Conservation (phyloP, 2,797 vertebrate species). For the Artibeus lituratus region DNA sequence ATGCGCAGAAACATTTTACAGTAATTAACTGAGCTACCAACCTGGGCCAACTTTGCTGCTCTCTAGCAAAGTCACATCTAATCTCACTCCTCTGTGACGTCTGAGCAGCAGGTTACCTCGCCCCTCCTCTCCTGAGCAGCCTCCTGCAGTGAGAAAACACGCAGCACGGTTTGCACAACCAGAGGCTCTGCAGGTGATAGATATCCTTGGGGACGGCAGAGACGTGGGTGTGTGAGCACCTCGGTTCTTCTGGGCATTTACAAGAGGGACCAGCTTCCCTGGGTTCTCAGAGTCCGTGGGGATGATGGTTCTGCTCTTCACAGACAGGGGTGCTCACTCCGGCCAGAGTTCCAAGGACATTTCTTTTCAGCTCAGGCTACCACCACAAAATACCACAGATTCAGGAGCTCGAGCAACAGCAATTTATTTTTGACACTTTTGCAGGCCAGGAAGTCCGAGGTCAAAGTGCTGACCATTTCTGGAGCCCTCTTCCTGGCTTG, state of each 20-base stretch:
- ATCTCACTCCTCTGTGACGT: neutral
- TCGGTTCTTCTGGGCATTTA: neutral
- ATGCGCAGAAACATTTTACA: neutral
- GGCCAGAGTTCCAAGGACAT: neutral
- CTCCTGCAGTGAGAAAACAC: neutral
- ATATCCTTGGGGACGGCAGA: neutral
- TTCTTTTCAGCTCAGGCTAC: neutral
- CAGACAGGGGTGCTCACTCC: neutral
- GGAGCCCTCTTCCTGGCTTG: neutral
- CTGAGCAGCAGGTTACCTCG: neutral
- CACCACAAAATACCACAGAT: too few relatives aligned
- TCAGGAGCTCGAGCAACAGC: too few relatives aligned
- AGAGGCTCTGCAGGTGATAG: neutral
- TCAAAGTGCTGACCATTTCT: neutral
- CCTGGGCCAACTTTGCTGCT: too few relatives aligned
- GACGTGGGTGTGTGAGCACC: neutral
- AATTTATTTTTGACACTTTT: neutral
- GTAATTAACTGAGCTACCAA: neutral
- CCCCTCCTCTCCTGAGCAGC: too few relatives aligned
- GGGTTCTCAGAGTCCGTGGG: neutral
- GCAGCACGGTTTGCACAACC: rapidly evolving
- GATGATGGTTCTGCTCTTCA: neutral
- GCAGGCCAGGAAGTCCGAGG: neutral
- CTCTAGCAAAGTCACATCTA: neutral
- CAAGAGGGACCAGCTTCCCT: neutral